Conservation (phyloP, 2,797 vertebrate genomes). For the Microctenopoma steveboyesi region DNA sequence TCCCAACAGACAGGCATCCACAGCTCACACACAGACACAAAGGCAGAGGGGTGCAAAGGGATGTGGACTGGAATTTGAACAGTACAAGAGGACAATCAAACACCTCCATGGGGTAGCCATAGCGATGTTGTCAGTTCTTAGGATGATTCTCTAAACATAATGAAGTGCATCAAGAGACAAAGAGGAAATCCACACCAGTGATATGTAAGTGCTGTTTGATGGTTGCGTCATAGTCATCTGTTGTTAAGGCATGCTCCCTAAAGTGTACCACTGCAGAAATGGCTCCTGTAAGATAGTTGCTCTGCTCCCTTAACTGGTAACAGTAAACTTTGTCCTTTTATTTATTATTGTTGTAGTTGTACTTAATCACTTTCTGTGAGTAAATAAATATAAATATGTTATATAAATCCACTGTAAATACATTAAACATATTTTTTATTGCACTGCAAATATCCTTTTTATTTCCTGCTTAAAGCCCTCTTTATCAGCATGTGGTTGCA, state of each 20-base stretch:
- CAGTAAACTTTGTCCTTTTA: not conserved
- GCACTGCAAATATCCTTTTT: not conserved
- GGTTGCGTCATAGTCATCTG: conserved; percentile 4
- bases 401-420: not conserved
- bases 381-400: too few relatives aligned
- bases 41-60: conserved; percentile 21
- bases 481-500: not conserved
- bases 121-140: conserved; percentile 13
- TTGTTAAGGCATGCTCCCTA: conserved; percentile 1
- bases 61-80: conserved; percentile 50
- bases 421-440: not conserved
- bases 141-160: conserved; percentile 44
- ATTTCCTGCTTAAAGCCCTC: not conserved
- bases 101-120: conserved; percentile 65
- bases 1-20: conserved; percentile 49
- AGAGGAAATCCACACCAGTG: conserved; percentile 59
- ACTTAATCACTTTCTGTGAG: too few relatives aligned
- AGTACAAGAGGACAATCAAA: conserved; percentile 35
- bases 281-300: too few relatives aligned
- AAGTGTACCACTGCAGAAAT: not conserved
- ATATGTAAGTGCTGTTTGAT: conserved; percentile 75
- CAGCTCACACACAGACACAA: conserved; percentile 33
- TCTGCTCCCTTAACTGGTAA: too few relatives aligned
- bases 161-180: conserved; percentile 57
- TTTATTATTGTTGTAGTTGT: not conserved